These are phyloP conservation scores for Sakesphorus luctuosus DNA, from an alignment of 2,113 vertebrate genomes.

Conservation along the genomic window DNA sequence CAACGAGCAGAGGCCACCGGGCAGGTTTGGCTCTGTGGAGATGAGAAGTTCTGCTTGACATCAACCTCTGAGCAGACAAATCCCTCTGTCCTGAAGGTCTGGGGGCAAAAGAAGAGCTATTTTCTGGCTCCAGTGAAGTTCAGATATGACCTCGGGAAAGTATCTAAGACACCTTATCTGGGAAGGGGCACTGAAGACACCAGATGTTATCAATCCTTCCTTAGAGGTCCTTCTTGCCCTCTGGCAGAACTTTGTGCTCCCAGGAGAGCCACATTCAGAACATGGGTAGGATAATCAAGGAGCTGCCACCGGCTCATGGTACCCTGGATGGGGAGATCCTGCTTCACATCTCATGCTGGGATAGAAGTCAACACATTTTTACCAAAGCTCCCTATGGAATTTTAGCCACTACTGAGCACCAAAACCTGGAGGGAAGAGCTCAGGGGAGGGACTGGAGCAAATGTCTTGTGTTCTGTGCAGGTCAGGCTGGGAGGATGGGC, in stretches of 20 bases:
- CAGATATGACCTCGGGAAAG: not conserved
- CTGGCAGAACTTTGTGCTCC: not conserved
- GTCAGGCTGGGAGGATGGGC: not conserved
- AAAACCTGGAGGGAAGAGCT: not conserved
- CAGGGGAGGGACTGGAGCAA: not conserved
- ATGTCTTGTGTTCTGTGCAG: not conserved
- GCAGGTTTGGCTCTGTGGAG: not conserved
- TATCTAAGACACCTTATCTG: not conserved
- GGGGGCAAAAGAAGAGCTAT: not conserved
- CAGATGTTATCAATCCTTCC: not conserved
- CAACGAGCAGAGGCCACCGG: not conserved
- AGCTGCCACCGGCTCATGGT: not conserved
- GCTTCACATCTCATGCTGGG: not conserved
- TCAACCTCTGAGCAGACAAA: not conserved
- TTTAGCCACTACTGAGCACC: not conserved
- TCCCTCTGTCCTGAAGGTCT: not conserved
- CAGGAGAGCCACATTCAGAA: not conserved
- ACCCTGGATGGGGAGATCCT: not conserved
- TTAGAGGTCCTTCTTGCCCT: not conserved
- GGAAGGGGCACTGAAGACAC: not conserved
- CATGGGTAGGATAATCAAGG: not conserved
- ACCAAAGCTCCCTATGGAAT: not conserved
- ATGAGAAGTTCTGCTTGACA: not conserved
- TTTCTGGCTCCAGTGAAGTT: slow-evolving; percentile 20
- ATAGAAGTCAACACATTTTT: not conserved